Base-by-base conservation (phyloP, 2,797 vertebrate species). In the Muscicapa comitata region DNA sequence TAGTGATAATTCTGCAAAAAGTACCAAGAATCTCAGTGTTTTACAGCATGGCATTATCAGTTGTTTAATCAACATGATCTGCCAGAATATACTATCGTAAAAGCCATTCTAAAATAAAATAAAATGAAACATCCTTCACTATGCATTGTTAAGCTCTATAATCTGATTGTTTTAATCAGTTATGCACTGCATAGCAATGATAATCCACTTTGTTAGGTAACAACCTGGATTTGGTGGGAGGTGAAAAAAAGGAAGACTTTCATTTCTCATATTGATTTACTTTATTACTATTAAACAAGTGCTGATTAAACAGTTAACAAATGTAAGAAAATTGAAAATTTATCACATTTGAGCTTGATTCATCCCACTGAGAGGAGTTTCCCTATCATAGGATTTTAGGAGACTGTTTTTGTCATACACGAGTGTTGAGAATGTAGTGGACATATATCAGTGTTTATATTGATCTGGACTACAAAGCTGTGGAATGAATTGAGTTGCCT, bases 1-100 rank as follows among this genome's bases (percentile, higher is more conserved):
- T 40, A 55, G 73, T 53, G 25, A 13, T 73, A 53, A 63, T 72
- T 95, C 33, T 4, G 4, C 67, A 65, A 17, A 66, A 71, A 74
- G 23, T 61, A 78, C 59, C 20, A 88, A 80, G 59, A 87, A 82
- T 63, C 42, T 66, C 33, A 55, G 8, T 81, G 47, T 86, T 95
- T 92, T 93, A 79, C 48, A 77, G 43, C 17, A 20, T 43, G 51
- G 13, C 6, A 40, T 74, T 88, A 85, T 61, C 55, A 70, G n/a
- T 50, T 88, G 24, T 70, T 83, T 87, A 96, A 93, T 96, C 82
- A 83, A 90, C 51, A 63, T 28, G 37, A 38, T 78, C 70, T 78
- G 17, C 59, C 35, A 81, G 48, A 66, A 38, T 43, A 47, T n/a
- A 55, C 28, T 79, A 35, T 72, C 54, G 40, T 83, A 95, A 95